Evolutionary conservation across 1,140 invertebrate genomes (phyloP).

Genomic region (Anthonomus grandis): DNA sequence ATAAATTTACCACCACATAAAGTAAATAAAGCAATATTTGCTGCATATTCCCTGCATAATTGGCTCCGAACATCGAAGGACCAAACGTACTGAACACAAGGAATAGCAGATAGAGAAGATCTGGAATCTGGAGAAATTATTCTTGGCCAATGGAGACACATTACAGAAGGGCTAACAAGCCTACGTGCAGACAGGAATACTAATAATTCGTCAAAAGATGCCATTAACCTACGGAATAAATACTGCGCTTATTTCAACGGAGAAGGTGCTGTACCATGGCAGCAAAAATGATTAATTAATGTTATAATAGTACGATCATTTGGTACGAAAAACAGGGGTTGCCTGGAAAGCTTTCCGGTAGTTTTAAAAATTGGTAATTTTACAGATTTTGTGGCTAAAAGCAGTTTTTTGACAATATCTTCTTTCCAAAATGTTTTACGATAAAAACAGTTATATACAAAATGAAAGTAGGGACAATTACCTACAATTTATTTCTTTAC

Average conservation of each 20-base stretch:
- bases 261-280: too few relatives aligned
- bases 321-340: too few relatives aligned
- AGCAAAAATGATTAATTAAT: too few relatives aligned
- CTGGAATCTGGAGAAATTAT: constrained; percentile 1
- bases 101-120: not conserved
- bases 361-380: too few relatives aligned
- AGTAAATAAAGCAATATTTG: constrained; percentile 3
- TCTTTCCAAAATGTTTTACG: too few relatives aligned
- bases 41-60: constrained; percentile 1
- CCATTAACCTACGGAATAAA: not conserved
- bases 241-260: not conserved
- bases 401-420: too few relatives aligned
- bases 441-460: too few relatives aligned
- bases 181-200: not conserved
- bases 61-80: not conserved
- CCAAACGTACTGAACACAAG: not conserved
- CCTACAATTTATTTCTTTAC: too few relatives aligned
- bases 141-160: not conserved
- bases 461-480: too few relatives aligned
- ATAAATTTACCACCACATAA: not conserved
- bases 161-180: not conserved
- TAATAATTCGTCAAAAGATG: not conserved
- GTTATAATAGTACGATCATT: too few relatives aligned
- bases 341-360: too few relatives aligned
- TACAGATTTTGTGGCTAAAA: too few relatives aligned